Percentiles rank a stretch among this genome's conserved stretches.
Evolutionary conservation across 2,888 invertebrate genomes (phyloP).

Genomic region (Pyrocoelia pectoralis): DNA sequence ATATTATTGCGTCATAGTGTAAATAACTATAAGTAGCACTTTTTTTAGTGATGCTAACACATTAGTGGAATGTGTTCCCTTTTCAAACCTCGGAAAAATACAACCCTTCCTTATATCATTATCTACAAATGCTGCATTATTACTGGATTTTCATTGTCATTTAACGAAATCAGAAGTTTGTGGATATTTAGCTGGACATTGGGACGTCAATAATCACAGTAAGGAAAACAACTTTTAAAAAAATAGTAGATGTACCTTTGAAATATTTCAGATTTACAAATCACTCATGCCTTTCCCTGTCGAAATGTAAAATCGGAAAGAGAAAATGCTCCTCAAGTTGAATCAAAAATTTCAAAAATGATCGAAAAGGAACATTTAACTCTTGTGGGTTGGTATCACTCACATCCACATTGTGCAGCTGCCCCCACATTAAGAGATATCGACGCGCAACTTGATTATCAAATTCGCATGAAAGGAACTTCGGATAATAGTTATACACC

Average conservation of each 20-base stretch:
- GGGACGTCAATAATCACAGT: slow-evolving; percentile 96
- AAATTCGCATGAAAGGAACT: slow-evolving; percentile 92
- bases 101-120: slow-evolving; percentile 92
- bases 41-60: slow-evolving; percentile 82
- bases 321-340: slow-evolving; percentile 78
- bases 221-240: slow-evolving; percentile 58
- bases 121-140: slow-evolving; percentile 83
- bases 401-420: slow-evolving; percentile 87
- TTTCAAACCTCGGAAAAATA: slow-evolving; percentile 86
- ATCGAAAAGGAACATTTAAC: slow-evolving; percentile 84
- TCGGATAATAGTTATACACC: slow-evolving; percentile 93
- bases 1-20: no score
- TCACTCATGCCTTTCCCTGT: slow-evolving; percentile 90
- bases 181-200: slow-evolving; percentile 94
- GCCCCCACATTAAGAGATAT: slow-evolving; percentile 89
- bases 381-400: slow-evolving; percentile 95
- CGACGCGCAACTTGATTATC: slow-evolving; percentile 92
- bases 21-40: background rate
- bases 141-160: slow-evolving; percentile 94
- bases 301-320: slow-evolving; percentile 82
- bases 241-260: background rate
- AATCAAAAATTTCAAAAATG: slow-evolving; percentile 81
- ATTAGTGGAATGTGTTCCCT: slow-evolving; percentile 88
- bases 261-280: slow-evolving; percentile 78
- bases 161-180: slow-evolving; percentile 93